Evolutionary conservation across 2,113 vertebrate genomes (phyloP).

Genomic region (Spea multiplicata): DNA sequence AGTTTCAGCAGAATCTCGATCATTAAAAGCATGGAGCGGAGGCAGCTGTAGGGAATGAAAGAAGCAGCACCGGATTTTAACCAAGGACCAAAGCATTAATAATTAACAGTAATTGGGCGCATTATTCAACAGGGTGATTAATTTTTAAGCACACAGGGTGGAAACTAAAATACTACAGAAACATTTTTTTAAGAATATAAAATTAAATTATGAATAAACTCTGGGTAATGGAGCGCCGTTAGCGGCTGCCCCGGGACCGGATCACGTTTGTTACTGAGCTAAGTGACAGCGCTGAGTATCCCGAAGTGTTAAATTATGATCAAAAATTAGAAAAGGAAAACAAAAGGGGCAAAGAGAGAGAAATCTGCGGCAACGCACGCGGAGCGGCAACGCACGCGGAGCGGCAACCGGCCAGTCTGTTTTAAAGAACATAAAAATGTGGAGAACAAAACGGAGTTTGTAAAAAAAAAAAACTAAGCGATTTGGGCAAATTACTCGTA

Average conservation of each 20-base stretch:
- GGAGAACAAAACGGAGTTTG: no score
- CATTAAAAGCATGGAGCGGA: constrained; percentile 45
- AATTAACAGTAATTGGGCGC: constrained; percentile 74
- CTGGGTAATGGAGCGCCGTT: constrained; percentile 4
- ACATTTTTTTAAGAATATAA: constrained; percentile 54
- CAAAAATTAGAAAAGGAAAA: no score
- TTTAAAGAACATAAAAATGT: no score
- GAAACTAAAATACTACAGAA: constrained; percentile 53
- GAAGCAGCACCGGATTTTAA: constrained; percentile 59
- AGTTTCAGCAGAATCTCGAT: constrained; percentile 34
- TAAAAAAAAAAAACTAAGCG: no score
- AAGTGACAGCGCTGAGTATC: neutral
- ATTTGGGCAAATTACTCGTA: no score
- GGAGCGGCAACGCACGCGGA: no score
- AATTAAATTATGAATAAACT: constrained; percentile 52
- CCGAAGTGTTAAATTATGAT: no score
- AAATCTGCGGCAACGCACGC: no score
- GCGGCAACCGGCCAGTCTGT: no score
- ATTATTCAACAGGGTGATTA: constrained; percentile 74
- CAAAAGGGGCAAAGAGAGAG: no score
- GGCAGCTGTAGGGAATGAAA: constrained; percentile 54
- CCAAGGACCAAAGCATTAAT: constrained; percentile 68
- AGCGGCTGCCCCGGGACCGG: neutral
- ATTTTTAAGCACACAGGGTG: constrained; percentile 71
- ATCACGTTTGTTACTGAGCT: constrained; percentile 19